A percentile compares a stretch with the other conserved stretches of the same genome.
Conservation (phyloP, 2,113 vertebrate species). For the Nicator chloris region DNA sequence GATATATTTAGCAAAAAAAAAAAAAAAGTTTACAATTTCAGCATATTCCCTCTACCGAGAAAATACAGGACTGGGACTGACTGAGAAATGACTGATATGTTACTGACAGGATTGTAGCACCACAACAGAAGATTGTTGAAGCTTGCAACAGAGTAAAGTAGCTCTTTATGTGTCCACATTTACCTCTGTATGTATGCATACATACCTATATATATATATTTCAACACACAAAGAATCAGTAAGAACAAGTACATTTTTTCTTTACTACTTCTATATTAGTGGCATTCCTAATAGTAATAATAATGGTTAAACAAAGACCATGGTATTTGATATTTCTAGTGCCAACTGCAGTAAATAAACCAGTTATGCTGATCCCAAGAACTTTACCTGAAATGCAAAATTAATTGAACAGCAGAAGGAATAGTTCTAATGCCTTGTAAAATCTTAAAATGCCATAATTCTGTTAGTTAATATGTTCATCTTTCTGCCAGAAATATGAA, state of each 20-base stretch:
- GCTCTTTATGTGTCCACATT: background rate
- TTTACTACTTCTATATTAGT: background rate
- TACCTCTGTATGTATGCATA: no score
- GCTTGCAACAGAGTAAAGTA: background rate
- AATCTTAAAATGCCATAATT: background rate
- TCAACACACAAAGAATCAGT: background rate
- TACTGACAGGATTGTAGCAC: background rate
- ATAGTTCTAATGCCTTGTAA: background rate
- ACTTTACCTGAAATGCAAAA: background rate
- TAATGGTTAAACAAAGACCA: background rate
- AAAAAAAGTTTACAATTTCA: background rate
- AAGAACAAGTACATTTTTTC: background rate
- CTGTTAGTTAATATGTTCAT: background rate
- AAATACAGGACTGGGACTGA: background rate
- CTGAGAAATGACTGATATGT: background rate
- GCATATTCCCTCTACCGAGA: background rate
- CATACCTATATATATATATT: no score
- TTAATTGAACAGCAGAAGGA: background rate
- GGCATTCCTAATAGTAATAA: background rate
- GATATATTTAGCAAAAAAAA: background rate
- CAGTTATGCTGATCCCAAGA: background rate
- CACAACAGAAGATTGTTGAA: background rate
- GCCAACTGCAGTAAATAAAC: background rate
- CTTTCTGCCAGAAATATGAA: background rate
- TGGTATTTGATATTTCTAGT: background rate